These are phyloP conservation scores for Hybognathus amarus DNA, from an alignment of 2,797 vertebrate genomes.

Conservation along the genomic window DNA sequence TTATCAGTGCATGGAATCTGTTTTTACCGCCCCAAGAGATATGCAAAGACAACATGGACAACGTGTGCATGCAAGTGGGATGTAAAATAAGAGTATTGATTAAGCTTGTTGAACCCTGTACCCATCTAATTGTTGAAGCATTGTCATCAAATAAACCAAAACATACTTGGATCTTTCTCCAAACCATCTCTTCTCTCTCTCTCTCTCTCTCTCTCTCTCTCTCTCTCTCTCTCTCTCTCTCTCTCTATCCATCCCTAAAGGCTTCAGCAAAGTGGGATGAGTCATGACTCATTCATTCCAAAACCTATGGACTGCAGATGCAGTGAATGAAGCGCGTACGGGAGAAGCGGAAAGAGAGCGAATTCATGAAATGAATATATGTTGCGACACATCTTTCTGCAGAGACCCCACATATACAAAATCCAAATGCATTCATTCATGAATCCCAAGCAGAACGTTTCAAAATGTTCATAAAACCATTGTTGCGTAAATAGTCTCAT, in stretches of 20 bases:
- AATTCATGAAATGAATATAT: slow-evolving; percentile 8
- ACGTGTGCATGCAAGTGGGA: background rate
- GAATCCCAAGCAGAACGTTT: background rate
- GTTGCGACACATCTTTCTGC: background rate
- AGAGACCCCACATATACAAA: background rate
- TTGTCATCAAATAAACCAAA: slow-evolving; percentile 44
- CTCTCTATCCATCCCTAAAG: slow-evolving; percentile 46
- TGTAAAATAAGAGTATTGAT: background rate
- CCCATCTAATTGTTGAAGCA: slow-evolving; percentile 21
- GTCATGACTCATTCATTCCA: slow-evolving; percentile 72
- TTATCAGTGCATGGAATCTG: slow-evolving; percentile 4
- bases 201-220: background rate
- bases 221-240: background rate
- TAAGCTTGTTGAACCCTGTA: slow-evolving; percentile 17
- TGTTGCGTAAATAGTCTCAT: background rate
- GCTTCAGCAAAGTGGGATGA: slow-evolving; percentile 69
- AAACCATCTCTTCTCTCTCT: slow-evolving; percentile 32
- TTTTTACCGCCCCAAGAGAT: slow-evolving; percentile 1
- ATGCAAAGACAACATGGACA: slow-evolving; percentile 28
- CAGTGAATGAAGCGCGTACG: slow-evolving; percentile 69
- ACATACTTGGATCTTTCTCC: slow-evolving; percentile 31
- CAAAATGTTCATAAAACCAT: background rate
- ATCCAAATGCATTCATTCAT: background rate
- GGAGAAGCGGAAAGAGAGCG: slow-evolving; percentile 39
- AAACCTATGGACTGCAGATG: slow-evolving; percentile 68